Conservation (phyloP, 2,113 vertebrate species). For the Anhinga anhinga region DNA sequence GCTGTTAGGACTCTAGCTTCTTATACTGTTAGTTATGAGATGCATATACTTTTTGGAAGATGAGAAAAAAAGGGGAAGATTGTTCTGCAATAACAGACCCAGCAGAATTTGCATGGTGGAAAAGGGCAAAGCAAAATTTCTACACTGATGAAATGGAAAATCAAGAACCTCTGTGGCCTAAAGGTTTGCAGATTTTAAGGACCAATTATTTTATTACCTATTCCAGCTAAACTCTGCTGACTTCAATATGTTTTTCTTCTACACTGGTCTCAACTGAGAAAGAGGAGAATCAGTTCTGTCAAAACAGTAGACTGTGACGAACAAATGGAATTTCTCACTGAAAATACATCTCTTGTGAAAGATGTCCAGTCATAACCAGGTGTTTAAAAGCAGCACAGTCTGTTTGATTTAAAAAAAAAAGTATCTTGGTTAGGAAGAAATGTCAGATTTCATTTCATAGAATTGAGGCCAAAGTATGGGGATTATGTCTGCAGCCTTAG, state of each 20-base stretch:
- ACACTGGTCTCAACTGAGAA: not conserved
- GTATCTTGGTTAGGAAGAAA: not conserved
- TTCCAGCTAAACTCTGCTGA: not conserved
- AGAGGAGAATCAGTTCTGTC: not conserved
- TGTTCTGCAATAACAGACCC: not conserved
- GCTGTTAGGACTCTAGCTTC: not conserved
- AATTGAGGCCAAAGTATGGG: rapidly evolving
- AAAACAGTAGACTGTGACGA: not conserved
- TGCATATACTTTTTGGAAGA: not conserved
- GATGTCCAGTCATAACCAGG: not conserved
- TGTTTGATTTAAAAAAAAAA: not conserved
- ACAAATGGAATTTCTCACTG: not conserved
- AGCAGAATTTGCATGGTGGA: not conserved
- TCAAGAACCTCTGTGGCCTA: not conserved
- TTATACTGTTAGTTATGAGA: not conserved
- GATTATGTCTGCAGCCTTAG: not conserved
- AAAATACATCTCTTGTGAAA: not conserved
- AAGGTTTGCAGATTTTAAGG: not conserved
- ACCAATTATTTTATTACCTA: not conserved
- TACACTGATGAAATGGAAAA: not conserved
- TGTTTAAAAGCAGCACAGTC: not conserved
- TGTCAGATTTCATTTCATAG: not conserved
- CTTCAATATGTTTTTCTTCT: not conserved
- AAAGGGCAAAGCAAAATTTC: not conserved
- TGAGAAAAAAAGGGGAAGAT: not conserved